Evolutionary conservation across 2,888 invertebrate genomes (phyloP).

Genomic region (Steinernema carpocapsae): DNA sequence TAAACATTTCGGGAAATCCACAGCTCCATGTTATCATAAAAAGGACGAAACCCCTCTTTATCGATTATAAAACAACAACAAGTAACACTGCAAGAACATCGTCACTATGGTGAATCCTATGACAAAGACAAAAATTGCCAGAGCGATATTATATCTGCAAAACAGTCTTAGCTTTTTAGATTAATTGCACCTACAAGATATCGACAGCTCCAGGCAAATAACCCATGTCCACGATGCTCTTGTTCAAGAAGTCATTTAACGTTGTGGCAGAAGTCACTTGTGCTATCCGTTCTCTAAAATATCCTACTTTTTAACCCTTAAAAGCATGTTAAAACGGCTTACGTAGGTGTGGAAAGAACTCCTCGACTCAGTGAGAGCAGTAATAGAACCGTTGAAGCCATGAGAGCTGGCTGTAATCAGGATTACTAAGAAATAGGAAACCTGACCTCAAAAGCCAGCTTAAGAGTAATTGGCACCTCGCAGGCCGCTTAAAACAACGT

Average conservation of each 20-base stretch:
- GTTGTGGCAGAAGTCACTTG: no score
- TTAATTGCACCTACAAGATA: not conserved
- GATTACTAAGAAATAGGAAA: no score
- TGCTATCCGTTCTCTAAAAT: no score
- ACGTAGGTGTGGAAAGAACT: no score
- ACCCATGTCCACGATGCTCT: not conserved
- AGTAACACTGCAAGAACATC: slow-evolving; percentile 4
- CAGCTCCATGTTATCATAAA: not conserved
- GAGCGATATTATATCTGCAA: not conserved
- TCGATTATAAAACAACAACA: slow-evolving; percentile 1
- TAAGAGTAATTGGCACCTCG: no score
- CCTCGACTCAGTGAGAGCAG: no score
- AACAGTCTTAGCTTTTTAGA: not conserved
- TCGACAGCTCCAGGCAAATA: not conserved
- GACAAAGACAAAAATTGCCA: not conserved
- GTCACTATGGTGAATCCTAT: not conserved
- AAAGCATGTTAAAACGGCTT: no score
- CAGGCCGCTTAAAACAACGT: no score
- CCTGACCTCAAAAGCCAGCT: no score
- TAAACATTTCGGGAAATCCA: not conserved
- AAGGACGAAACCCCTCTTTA: not conserved
- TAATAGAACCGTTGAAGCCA: no score
- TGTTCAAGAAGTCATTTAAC: not conserved
- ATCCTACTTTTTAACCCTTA: no score
- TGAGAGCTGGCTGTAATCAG: no score